Evolutionary conservation across 2,797 vertebrate genomes (phyloP).

Genomic region (Myotis daubentonii): DNA sequence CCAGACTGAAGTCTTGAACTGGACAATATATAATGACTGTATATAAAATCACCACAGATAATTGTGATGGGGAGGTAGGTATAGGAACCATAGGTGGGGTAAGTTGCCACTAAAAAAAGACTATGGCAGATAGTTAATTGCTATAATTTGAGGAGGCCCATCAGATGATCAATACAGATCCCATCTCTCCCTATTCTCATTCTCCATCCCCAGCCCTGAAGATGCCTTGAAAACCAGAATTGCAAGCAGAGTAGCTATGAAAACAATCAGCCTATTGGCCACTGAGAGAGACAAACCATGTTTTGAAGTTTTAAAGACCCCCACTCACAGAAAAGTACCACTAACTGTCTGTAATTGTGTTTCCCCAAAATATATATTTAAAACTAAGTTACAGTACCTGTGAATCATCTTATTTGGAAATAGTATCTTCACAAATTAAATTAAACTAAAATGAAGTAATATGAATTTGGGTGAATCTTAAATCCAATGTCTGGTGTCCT

Average conservation of each 20-base stretch:
- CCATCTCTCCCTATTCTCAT: neutral
- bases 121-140: neutral
- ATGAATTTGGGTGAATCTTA: neutral
- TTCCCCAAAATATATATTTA: neutral
- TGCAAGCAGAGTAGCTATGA: neutral
- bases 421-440: neutral
- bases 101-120: neutral
- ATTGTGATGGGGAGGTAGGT: neutral
- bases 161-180: neutral
- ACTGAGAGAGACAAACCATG: neutral
- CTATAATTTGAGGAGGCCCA: neutral
- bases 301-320: neutral
- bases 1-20: neutral
- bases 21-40: neutral
- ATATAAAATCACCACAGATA: neutral
- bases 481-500: neutral
- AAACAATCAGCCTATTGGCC: neutral
- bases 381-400: neutral
- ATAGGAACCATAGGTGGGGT: neutral
- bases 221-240: neutral
- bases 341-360: neutral
- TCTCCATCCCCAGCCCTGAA: neutral
- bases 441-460: neutral
- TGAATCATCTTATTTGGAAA: conserved; percentile 27
- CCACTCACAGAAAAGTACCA: neutral